phyloP scores from a whole-genome alignment of 2,888 invertebrate genomes.

The Torymus aiolomorphi region DNA sequence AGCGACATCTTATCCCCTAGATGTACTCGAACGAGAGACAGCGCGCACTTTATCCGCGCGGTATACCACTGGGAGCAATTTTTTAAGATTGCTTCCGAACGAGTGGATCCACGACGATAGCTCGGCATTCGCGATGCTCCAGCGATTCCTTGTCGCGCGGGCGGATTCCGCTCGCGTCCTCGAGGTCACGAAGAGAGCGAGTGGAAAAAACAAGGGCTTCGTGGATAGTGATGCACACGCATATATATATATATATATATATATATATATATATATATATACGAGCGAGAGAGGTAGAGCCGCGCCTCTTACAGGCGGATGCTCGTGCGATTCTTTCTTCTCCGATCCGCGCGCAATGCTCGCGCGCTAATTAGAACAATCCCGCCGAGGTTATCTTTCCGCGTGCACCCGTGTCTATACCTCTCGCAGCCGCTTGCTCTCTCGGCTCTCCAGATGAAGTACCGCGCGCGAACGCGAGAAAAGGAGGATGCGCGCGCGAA shows the following conservation, averaged over 20 bases:
- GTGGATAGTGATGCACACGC: not conserved
- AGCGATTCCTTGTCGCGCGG: slow-evolving; percentile 38
- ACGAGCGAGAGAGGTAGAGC: slow-evolving; percentile 1
- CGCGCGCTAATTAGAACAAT: slow-evolving; percentile 54
- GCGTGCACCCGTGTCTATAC: not conserved
- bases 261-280: not conserved
- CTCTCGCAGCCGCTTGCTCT: not conserved
- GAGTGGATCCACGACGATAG: slow-evolving; percentile 22
- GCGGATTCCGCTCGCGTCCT: not conserved
- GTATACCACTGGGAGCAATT: slow-evolving; percentile 63
- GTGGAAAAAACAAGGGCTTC: slow-evolving; percentile 14
- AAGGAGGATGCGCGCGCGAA: slow-evolving; percentile 23
- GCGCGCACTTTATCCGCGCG: not conserved
- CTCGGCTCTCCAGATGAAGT: slow-evolving; percentile 1
- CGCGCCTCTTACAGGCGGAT: slow-evolving; percentile 27
- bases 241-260: too few species aligned
- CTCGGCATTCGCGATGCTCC: slow-evolving; percentile 12
- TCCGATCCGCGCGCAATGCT: not conserved
- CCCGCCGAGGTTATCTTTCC: slow-evolving; percentile 6
- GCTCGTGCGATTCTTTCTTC: slow-evolving; percentile 40
- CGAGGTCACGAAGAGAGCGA: slow-evolving; percentile 29
- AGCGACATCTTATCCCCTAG: slow-evolving; percentile 44
- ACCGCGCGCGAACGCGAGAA: slow-evolving; percentile 7
- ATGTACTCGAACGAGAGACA: not conserved
- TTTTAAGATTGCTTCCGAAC: slow-evolving; percentile 69